phyloP scores from a whole-genome alignment of 2,888 invertebrate genomes.

The Crematogaster levior region DNA sequence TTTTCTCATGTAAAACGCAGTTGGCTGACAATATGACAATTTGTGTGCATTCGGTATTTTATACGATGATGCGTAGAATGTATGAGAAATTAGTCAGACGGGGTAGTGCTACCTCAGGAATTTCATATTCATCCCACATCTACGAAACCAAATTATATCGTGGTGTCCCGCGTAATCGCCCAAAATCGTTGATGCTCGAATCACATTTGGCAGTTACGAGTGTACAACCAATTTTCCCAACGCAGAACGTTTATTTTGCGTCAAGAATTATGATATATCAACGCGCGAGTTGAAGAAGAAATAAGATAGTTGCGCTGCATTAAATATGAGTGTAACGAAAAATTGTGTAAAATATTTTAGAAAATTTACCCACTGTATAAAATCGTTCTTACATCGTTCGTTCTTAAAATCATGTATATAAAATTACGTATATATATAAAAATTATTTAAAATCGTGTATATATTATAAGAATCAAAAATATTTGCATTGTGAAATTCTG shows the following conservation, averaged over 20 bases:
- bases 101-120: slow-evolving; percentile 30
- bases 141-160: slow-evolving; percentile 41
- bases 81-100: slow-evolving; percentile 35
- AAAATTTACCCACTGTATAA: not conserved
- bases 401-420: not conserved
- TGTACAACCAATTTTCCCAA: slow-evolving; percentile 4
- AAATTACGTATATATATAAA: too few species aligned
- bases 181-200: slow-evolving; percentile 19
- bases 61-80: slow-evolving; percentile 5
- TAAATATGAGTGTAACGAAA: not conserved
- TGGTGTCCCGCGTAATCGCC: slow-evolving; percentile 34
- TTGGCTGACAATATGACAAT: not conserved
- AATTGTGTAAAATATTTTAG: not conserved
- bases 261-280: not conserved
- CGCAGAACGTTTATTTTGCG: not conserved
- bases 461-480: not conserved
- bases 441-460: not conserved
- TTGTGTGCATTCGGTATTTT: slow-evolving; percentile 16
- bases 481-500: not conserved
- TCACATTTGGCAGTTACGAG: slow-evolving; percentile 29
- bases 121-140: slow-evolving; percentile 45
- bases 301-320: not conserved
- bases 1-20: not conserved
- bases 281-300: not conserved
- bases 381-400: not conserved